These are phyloP conservation scores for Tenthredo mesomela DNA, from an alignment of 2,888 invertebrate species.

Conservation along the genomic window DNA sequence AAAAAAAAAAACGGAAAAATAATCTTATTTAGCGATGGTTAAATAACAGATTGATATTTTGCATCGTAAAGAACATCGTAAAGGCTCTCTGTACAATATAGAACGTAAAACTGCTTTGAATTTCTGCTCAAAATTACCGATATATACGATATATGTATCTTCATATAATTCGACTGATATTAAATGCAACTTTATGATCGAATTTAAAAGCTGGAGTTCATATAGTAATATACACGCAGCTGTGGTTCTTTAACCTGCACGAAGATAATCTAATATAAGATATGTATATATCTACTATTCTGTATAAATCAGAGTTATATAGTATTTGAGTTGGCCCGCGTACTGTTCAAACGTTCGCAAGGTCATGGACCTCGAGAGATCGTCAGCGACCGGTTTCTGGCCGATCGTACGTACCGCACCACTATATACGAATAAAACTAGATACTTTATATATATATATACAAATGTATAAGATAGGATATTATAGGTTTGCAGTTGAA, in stretches of 20 bases:
- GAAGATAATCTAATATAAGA: neutral
- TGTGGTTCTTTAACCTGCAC: neutral
- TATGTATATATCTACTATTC: neutral
- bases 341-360: conserved; percentile 38
- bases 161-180: neutral
- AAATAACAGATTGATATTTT: neutral
- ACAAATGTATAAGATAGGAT: neutral
- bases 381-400: conserved; percentile 45
- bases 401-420: conserved; percentile 25
- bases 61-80: neutral
- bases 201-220: neutral
- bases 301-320: neutral
- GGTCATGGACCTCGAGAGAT: conserved; percentile 44
- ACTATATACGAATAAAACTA: conserved; percentile 1
- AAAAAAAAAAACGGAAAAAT: neutral
- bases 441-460: neutral
- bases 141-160: neutral
- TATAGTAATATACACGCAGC: neutral
- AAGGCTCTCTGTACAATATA: neutral
- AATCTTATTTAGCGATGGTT: neutral
- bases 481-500: neutral
- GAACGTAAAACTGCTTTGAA: neutral
- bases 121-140: neutral
- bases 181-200: neutral
- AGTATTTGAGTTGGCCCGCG: neutral